A percentile compares a stretch with the other conserved stretches of the same genome.
These are phyloP conservation scores for Coturnix japonica DNA, from an alignment of 2,113 vertebrate species.

Conservation along the genomic window DNA sequence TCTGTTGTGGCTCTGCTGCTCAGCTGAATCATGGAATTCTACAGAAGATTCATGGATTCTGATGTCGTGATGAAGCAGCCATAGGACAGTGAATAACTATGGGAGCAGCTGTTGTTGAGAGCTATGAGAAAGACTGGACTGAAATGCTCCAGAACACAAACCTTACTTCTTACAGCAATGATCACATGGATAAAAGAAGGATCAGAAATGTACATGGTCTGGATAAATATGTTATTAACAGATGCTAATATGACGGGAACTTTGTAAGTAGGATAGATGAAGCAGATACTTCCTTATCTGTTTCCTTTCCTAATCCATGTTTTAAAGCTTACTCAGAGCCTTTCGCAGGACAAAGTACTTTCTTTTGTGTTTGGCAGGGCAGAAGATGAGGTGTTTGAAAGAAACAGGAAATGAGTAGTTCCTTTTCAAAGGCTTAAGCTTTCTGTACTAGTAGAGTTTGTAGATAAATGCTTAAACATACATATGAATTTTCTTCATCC, in stretches of 20 bases:
- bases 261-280: background rate
- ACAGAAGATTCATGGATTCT: fast-evolving
- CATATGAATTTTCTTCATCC: background rate
- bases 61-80: background rate
- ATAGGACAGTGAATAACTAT: background rate
- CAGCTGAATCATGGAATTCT: fast-evolving
- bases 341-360: background rate
- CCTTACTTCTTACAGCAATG: background rate
- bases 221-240: background rate
- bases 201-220: background rate
- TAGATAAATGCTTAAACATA: background rate
- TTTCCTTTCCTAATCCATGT: background rate
- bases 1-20: background rate
- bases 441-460: background rate
- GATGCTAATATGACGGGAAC: background rate
- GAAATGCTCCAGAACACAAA: background rate
- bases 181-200: background rate
- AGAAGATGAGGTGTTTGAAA: background rate
- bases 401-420: background rate
- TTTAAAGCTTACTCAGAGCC: background rate
- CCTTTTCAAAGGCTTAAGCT: background rate
- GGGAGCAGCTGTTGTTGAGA: background rate
- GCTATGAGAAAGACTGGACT: background rate
- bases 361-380: background rate
- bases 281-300: background rate